Percentiles rank a stretch among this genome's conserved stretches.
These are phyloP conservation scores for Synergus japonicus DNA, from an alignment of 2,888 invertebrate genomes.

Conservation along the genomic window DNA sequence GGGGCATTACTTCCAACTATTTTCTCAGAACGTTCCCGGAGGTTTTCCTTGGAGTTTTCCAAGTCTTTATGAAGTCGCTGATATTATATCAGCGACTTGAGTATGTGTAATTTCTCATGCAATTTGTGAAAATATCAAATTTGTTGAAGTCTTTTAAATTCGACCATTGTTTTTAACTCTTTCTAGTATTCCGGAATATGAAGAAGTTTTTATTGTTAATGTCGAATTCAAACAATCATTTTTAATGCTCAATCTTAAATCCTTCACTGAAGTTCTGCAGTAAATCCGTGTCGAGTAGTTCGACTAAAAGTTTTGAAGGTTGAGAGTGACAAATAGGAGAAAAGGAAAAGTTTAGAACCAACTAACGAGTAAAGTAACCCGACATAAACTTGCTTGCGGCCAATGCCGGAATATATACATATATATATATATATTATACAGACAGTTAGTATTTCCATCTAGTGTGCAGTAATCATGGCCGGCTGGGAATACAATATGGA, in stretches of 20 bases:
- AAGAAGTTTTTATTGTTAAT: not conserved
- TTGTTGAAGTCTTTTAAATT: not conserved
- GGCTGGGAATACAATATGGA: not conserved
- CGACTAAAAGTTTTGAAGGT: slow-evolving; percentile 26
- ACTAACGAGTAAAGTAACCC: slow-evolving; percentile 33
- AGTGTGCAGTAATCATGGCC: not conserved
- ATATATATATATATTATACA: not conserved
- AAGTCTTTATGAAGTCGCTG: slow-evolving; percentile 35
- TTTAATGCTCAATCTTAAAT: slow-evolving; percentile 22
- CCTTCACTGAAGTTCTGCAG: slow-evolving; percentile 14
- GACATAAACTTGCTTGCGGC: slow-evolving; percentile 23
- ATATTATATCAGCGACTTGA: not conserved
- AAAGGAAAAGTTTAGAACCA: slow-evolving; percentile 26
- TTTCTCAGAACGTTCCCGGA: slow-evolving; percentile 10
- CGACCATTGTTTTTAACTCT: not conserved
- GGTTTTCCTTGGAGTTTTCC: slow-evolving; percentile 32
- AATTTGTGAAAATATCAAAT: not conserved
- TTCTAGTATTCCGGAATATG: not conserved
- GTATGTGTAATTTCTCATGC: not conserved
- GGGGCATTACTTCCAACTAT: slow-evolving; percentile 25
- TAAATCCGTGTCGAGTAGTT: slow-evolving; percentile 18
- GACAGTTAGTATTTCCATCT: slow-evolving; percentile 27
- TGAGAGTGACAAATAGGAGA: slow-evolving; percentile 28
- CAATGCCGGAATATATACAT: not conserved
- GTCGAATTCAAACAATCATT: not conserved